Conservation (phyloP, 2,113 vertebrate species). For the Progne subis region DNA sequence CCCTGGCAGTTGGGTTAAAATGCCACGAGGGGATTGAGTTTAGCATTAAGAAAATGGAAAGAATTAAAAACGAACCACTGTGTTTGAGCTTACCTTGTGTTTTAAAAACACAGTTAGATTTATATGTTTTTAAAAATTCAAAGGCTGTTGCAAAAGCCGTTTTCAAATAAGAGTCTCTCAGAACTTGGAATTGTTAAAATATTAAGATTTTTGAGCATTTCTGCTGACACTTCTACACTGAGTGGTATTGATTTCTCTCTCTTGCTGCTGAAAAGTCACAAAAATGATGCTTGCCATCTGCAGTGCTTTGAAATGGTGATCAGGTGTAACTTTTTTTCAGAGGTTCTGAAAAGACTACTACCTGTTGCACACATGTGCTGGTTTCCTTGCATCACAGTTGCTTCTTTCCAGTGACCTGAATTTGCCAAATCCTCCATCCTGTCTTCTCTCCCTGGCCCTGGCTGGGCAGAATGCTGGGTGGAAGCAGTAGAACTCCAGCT, state of each 20-base stretch:
- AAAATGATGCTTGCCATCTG: not conserved
- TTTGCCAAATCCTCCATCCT: not conserved
- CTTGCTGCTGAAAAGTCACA: not conserved
- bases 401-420: not conserved
- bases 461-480: not conserved
- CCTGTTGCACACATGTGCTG: rapidly evolving
- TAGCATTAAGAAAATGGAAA: not conserved
- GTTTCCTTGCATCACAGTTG: not conserved
- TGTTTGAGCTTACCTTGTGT: not conserved
- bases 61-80: not conserved
- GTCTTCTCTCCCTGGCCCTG: not conserved
- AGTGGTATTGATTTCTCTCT: not conserved
- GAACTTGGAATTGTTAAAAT: not conserved
- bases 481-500: not conserved
- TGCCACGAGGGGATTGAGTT: not conserved
- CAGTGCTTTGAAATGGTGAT: not conserved
- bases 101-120: not conserved
- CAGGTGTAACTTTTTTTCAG: not conserved
- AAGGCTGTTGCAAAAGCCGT: not conserved
- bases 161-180: not conserved
- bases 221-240: not conserved
- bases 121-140: not conserved
- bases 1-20: not conserved
- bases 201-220: not conserved
- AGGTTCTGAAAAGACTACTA: not conserved